Base-by-base conservation (phyloP, 1,140 invertebrate species). In the Pinna nobilis region DNA sequence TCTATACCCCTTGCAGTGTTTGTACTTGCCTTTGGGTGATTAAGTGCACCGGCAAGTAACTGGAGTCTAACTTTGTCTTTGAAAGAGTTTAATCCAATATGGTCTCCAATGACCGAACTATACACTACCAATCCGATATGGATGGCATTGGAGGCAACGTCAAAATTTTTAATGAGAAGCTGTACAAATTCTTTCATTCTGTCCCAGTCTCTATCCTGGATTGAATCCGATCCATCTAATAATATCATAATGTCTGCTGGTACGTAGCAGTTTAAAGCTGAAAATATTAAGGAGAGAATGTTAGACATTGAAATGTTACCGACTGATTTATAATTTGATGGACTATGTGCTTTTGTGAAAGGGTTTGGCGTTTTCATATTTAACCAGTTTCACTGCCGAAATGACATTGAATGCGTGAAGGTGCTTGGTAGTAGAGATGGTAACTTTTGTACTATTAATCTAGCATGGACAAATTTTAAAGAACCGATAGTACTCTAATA, bases 101-200 rank as follows among this genome's bases (percentile, higher is more conserved):
- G 69, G 64, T 78, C 66, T 0, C 83, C 82, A 41, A 84, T 81
- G 18, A 74, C 66, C n/a, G 81, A 82, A 44, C 82, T 84, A 70
- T 84, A 86, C 1, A 86, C 82, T 13, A 84, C 73, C 30, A 84
- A 68, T 2, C 82, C 82, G 11, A 83, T 77, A 51, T 86, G 80
- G 30, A 86, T 80, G 9, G 81, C 80, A 49, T 79, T 61, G 0
- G 47, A 67, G 33, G 78, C 76, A 23, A 86, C 68, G 41, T 82
- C 78, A 57, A 86, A 77, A 13, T 75, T 70, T 44, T 77, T 69
- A 18, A 86, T 77, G n/a, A 86, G 74, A 18, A 76, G 72, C 49
- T 76, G 65, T n/a, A 84, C 82, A 66, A 86, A 84, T 35, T 77
- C 71, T 50, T 79, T 76, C 32, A 79, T 77, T 63, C 79, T 77